Percentiles rank a stretch among this genome's conserved stretches.
Conservation (phyloP, 2,113 vertebrate species). For the Athene cunicularia region DNA sequence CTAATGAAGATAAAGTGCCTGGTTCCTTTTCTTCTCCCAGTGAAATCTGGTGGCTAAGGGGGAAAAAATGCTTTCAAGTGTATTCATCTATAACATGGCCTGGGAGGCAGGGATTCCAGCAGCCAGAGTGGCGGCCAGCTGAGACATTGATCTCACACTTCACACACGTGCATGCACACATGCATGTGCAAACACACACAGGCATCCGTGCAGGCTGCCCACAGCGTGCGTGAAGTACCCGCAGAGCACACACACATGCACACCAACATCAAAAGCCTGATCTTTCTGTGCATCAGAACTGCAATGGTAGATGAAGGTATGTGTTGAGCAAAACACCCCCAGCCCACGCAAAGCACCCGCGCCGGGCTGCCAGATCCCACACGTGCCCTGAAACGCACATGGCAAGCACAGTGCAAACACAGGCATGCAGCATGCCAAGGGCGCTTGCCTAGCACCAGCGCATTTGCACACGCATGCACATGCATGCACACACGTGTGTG, state of each 20-base stretch:
- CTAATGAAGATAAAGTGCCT: constrained; percentile 66
- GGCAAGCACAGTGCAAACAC: neutral
- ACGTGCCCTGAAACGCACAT: neutral
- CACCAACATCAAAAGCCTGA: neutral
- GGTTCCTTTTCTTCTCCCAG: constrained; percentile 42
- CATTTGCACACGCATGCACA: accelerated
- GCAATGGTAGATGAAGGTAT: neutral
- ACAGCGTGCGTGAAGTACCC: neutral
- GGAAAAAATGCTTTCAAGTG: constrained; percentile 67
- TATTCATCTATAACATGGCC: constrained; percentile 46
- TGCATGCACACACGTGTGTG: accelerated
- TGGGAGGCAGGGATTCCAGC: constrained; percentile 61
- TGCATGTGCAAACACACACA: neutral
- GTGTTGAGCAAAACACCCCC: constrained; percentile 20
- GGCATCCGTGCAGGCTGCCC: neutral
- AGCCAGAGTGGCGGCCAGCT: neutral
- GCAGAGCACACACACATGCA: accelerated
- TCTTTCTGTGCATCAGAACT: neutral
- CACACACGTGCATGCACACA: neutral
- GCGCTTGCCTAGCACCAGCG: accelerated
- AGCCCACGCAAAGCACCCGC: neutral
- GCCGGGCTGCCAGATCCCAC: neutral
- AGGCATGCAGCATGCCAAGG: accelerated
- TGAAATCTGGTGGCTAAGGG: constrained; percentile 46
- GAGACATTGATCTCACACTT: constrained; percentile 21